Base-by-base conservation (phyloP, 2,113 vertebrate genomes). In the Tringa solitaria region DNA sequence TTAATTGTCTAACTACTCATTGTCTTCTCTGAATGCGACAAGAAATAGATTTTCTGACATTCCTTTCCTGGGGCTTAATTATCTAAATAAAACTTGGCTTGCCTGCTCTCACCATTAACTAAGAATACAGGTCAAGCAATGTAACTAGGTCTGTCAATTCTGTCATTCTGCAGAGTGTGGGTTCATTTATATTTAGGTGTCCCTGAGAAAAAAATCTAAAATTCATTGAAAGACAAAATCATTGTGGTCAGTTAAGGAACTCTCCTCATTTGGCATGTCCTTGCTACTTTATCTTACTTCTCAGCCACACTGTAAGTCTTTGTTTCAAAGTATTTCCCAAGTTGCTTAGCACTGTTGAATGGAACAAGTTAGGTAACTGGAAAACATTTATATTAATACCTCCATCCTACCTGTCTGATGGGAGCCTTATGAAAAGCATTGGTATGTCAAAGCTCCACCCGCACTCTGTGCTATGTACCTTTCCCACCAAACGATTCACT, bases 1-100 rank as follows among this genome's bases (percentile, higher is more conserved):
- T 85, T 84, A 64, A 81, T 70, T 70, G 24, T 83, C 86, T 67
- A 14, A 54, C 45, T 16, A 79, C 50, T 75, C 67, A n/a, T 18
- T 76, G 84, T 54, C 53, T 67, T 27, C 50, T 73, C 79, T 51
- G 57, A 90, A 65, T 5, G 3, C 2, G 1, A 78, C 56, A 67
- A 57, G n/a, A 80, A 92, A 93, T 90, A 22, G 91, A 87, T 89
- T 87, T 95, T 87, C 37, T 95, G 76, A 37, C 78, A 23, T 70
- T 75, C 13, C 54, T 59, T 19, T 67, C 6, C 33, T 54, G 37
- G 54, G 59, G 80, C 46, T 64, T 87, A 93, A 89, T 95, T 95
- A 69, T 43, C 60, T 63, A 37, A 74, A 77, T 63, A 72, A 86
- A 91, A 74, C 46, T 56, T 67, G 22, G 32, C 59, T 81, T 78